These are phyloP conservation scores for Malaclemys terrapin DNA, from an alignment of 2,113 vertebrate species.

Conservation along the genomic window DNA sequence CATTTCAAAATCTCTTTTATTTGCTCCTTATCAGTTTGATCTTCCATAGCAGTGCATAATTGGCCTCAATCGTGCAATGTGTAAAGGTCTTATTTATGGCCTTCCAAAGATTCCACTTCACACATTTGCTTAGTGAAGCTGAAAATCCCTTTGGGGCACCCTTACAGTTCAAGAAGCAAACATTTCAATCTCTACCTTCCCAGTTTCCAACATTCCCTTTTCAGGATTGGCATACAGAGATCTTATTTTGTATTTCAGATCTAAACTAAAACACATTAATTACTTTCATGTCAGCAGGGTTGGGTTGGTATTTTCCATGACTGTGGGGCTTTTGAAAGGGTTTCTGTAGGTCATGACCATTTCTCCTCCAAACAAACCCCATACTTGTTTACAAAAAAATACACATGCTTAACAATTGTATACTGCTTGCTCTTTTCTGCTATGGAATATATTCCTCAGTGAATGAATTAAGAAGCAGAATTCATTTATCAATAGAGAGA, in stretches of 20 bases:
- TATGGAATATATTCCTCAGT: background rate
- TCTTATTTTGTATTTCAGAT: conserved; percentile 34
- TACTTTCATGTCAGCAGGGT: conserved; percentile 45
- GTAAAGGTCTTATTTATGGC: conserved; percentile 33
- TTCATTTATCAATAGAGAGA: background rate
- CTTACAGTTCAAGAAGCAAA: conserved; percentile 55
- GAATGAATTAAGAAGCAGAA: background rate
- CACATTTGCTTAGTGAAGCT: conserved; percentile 61
- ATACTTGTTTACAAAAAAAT: background rate
- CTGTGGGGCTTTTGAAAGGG: conserved; percentile 14
- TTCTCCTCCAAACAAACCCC: background rate
- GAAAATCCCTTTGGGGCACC: conserved; percentile 63
- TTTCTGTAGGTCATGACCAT: background rate
- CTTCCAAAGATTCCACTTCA: conserved; percentile 60
- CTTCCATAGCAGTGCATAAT: conserved; percentile 21
- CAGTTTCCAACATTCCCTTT: conserved; percentile 18
- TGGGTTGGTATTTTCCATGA: conserved; percentile 42
- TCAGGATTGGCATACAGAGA: conserved; percentile 30
- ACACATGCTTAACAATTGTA: background rate
- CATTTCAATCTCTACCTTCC: conserved; percentile 42
- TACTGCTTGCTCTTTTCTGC: background rate
- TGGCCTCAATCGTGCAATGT: background rate
- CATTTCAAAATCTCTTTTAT: conserved; percentile 13
- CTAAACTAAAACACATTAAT: conserved; percentile 17
- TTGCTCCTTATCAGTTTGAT: conserved; percentile 57